Base-by-base conservation (phyloP, 2,797 vertebrate species). In the Gastrophryne carolinensis region DNA sequence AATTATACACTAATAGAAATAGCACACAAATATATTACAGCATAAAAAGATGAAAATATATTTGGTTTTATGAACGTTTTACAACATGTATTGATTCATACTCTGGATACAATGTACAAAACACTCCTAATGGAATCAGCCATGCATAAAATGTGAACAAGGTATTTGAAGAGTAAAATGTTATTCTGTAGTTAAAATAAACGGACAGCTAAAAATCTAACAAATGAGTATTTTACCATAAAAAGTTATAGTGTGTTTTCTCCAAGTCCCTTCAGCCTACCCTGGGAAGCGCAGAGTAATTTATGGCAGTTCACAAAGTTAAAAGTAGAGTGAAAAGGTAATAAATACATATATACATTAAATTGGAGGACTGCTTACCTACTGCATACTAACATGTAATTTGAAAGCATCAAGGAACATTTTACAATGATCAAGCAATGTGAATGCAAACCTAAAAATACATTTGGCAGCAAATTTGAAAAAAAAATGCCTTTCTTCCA, bases 101-200 rank as follows among this genome's bases (percentile, higher is more conserved):
- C 24, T 39, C 34, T 24, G 54, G 65, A n/a, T 30, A 35, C 44
- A 23, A 66, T n/a, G 13, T 37, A 39, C 65, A 41, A 17, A 54
- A 39, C 24, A n/a, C 50, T 53, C 39, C 32, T 68, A 39, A 54
- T 37, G 65, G 53, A 68, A 41, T 56, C 65, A 27, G 23, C 34
- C 37, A 29, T 19, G 65, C 50, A 41, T 56, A 68, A 68, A 68
- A 68, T 39, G 50, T 39, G 61, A 39, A 54, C 23, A 68, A 54
- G 32, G 35, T 54, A 53, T 67, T 53, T 53, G 13, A 32, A 68
- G 15, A 67, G 9, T 41, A 56, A 68, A 68, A 68, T 68, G 50
- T 26, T 56, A 54, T 32, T n/a, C 37, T 53, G 64, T 35, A 26
- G 49, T 39, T 54, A 26, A 65, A 29, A 32, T 65, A 50, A 37